phyloP scores from a whole-genome alignment of 2,113 vertebrate species.

The Tympanuchus pallidicinctus region DNA sequence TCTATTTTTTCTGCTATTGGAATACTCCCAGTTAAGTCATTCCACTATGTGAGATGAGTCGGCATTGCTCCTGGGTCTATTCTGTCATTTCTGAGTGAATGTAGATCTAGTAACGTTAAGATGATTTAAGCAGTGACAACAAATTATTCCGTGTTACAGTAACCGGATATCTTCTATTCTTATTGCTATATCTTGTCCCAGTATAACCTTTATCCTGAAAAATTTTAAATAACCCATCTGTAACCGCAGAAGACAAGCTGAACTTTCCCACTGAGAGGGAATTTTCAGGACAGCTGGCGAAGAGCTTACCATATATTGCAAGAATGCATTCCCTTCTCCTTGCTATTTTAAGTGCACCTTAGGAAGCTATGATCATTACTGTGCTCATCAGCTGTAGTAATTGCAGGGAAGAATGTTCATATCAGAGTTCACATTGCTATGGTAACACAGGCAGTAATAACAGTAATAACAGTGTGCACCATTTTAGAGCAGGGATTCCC shows the following conservation, averaged over 20 bases:
- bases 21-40: neutral
- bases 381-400: constrained; percentile 74
- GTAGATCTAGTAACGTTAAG: neutral
- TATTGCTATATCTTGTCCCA: neutral
- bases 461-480: constrained; percentile 39
- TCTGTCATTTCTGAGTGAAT: neutral
- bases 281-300: constrained; percentile 39
- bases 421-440: constrained; percentile 59
- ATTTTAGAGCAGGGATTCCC: constrained; percentile 63
- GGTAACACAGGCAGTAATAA: constrained; percentile 70
- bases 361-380: constrained; percentile 71
- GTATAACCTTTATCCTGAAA: constrained; percentile 17
- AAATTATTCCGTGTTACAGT: neutral
- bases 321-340: constrained; percentile 40
- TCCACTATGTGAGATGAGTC: neutral
- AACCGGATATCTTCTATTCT: neutral
- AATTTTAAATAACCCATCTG: constrained; percentile 7
- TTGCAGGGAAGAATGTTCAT: constrained; percentile 66
- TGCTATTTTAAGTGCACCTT: constrained; percentile 74
- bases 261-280: constrained; percentile 41
- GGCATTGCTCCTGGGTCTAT: neutral
- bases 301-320: constrained; percentile 20
- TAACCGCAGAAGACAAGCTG: constrained; percentile 33
- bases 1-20: neutral
- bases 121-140: neutral